These are phyloP conservation scores for Scopus umbretta DNA, from an alignment of 2,113 vertebrate genomes.

Conservation along the genomic window DNA sequence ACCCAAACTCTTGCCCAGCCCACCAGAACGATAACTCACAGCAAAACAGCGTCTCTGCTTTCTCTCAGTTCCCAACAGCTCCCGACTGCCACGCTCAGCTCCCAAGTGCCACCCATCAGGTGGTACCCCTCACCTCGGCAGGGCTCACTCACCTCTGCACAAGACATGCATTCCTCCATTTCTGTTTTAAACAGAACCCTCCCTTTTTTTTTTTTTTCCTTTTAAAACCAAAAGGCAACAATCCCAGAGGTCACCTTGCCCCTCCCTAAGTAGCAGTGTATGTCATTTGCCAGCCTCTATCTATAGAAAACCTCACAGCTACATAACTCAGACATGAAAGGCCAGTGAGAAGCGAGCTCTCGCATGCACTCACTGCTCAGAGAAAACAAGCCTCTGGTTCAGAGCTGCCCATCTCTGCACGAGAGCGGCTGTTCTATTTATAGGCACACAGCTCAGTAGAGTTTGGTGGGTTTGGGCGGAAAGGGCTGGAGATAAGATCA, in stretches of 20 bases:
- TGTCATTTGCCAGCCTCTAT: background rate
- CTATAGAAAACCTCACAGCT: background rate
- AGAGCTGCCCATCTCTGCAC: constrained; percentile 54
- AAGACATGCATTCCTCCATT: constrained; percentile 46
- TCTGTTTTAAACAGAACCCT: constrained; percentile 22
- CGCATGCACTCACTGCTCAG: background rate
- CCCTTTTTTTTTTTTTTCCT: background rate
- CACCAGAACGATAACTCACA: background rate
- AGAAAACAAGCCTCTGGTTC: constrained; percentile 50
- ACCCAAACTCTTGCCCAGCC: background rate
- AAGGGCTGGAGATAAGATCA: constrained; percentile 70
- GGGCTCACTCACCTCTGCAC: constrained; percentile 57
- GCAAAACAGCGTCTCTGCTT: background rate
- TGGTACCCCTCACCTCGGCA: background rate
- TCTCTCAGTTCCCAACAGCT: background rate
- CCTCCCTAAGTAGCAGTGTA: background rate
- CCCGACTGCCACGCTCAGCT: background rate
- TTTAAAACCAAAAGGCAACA: background rate
- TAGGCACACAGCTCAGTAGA: constrained; percentile 65
- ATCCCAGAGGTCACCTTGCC: background rate
- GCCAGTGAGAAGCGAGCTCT: background rate
- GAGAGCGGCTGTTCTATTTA: constrained; percentile 68
- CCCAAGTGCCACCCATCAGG: background rate
- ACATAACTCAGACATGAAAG: constrained; percentile 35
- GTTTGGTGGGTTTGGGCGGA: constrained; percentile 71